Evolutionary conservation across 2,888 invertebrate genomes (phyloP).

Genomic region (Hanleya hanleyi): DNA sequence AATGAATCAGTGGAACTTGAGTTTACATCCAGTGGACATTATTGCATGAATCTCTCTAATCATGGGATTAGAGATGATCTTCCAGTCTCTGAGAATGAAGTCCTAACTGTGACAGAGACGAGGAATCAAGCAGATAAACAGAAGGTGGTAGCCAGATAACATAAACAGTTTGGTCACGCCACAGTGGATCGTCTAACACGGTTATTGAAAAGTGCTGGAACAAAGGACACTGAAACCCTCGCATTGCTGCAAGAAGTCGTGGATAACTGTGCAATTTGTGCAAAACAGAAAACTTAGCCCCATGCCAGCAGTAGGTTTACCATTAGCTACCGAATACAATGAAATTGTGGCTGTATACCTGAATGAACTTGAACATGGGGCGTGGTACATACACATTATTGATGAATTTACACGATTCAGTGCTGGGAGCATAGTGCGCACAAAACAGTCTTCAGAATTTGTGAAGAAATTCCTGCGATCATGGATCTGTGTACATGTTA

Average conservation of each 20-base stretch:
- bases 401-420: slow-evolving; percentile 9
- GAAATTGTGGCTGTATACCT: not conserved
- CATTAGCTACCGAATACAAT: slow-evolving; percentile 2
- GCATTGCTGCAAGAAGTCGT: not conserved
- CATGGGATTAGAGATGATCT: too few species aligned
- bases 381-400: slow-evolving; percentile 1
- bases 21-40: too few species aligned
- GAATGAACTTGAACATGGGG: not conserved
- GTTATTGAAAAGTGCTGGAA: slow-evolving; percentile 1
- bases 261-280: not conserved
- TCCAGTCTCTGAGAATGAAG: too few species aligned
- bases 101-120: not conserved
- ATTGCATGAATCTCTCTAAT: too few species aligned
- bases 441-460: not conserved
- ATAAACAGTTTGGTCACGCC: slow-evolving; percentile 1
- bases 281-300: not conserved
- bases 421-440: not conserved
- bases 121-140: not conserved
- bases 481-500: not conserved
- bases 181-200: not conserved
- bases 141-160: not conserved
- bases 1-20: too few species aligned
- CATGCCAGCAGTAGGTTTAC: slow-evolving; percentile 1
- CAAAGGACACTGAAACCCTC: not conserved
- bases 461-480: not conserved